Evolutionary conservation across 1,140 invertebrate species (phyloP).

Genomic region (Ips nitidus): DNA sequence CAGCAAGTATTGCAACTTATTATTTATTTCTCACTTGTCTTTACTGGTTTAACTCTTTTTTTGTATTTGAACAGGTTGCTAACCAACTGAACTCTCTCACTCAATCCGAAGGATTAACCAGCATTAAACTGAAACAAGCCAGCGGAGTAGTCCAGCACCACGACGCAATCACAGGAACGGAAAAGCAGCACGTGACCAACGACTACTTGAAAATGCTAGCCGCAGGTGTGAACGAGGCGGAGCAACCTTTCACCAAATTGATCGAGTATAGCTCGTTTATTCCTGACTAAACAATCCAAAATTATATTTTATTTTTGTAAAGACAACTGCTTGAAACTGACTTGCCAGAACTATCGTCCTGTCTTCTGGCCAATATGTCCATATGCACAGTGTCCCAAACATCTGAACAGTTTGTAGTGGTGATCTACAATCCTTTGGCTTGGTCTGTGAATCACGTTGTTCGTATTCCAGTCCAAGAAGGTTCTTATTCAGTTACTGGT

Average conservation of each 20-base stretch:
- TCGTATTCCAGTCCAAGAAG: constrained; percentile 64
- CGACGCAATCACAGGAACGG: constrained; percentile 67
- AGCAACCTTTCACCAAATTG: background rate
- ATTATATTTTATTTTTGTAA: background rate
- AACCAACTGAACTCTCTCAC: constrained; percentile 32
- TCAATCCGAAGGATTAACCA: constrained; percentile 39
- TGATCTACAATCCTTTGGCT: constrained; percentile 78
- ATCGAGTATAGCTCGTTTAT: background rate
- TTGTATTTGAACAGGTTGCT: background rate
- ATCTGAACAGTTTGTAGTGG: constrained; percentile 62
- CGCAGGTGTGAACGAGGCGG: constrained; percentile 55
- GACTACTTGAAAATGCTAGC: constrained; percentile 71
- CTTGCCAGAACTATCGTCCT: constrained; percentile 22
- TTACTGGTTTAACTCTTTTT: background rate
- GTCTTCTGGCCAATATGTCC: constrained; percentile 62
- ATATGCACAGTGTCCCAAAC: constrained; percentile 63
- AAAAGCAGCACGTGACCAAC: constrained; percentile 69
- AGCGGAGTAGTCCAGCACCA: constrained; percentile 73
- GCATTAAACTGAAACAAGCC: constrained; percentile 49
- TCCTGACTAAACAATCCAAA: background rate
- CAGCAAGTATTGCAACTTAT: constrained; percentile 43
- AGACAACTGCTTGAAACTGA: constrained; percentile 2
- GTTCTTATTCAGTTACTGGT: constrained; percentile 3
- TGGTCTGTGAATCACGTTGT: constrained; percentile 63
- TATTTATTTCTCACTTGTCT: no score